Base-by-base conservation (phyloP, 2,113 vertebrate genomes). In the Nanorana parkeri region DNA sequence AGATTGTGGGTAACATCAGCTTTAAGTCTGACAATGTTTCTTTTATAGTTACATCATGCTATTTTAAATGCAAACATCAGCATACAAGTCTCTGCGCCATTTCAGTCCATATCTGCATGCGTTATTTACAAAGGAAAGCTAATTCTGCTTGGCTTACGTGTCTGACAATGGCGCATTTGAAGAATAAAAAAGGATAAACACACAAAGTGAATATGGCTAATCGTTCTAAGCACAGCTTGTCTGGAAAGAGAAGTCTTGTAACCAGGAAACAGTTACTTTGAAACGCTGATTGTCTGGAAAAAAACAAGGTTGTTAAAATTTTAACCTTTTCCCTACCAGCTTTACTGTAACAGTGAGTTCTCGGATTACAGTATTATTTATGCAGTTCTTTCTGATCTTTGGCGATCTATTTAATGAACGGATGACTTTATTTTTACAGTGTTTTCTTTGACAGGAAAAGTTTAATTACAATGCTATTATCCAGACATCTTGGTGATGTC, bases 1-100 rank as follows among this genome's bases (percentile, higher is more conserved):
- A 86, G 84, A 65, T 83, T 85, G 81, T 65, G 23, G 78, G 85
- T 81, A 81, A 86, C 23, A 0, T 66, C 71, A 76, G 71, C 41
- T 36, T 74, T 75, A 75, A 65, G 23, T 75, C 63, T 74, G 80
- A 74, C 29, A 74, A 52, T 32, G 47, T 80, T 28, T 74, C 86
- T 68, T 80, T 73, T 77, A 94, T 95, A 91, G 94, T 93, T 86
- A 93, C 93, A 87, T 91, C 96, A 96, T 97, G 97, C 96, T 87
- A 91, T 87, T 88, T 87, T 82, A 88, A 94, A 93, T 89, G 91
- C 94, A 95, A 93, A 92, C 90, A 89, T 93, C 92, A 86, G 90
- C 86, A 81, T 78, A 86, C 77, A 86, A 87, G 84, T 89, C 87
- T 85, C 51, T 72, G 52, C 72, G 66, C 84, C 89, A 86, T 91